Evolutionary conservation across 2,888 invertebrate species (phyloP).

Genomic region (Eupeodes latifasciatus): DNA sequence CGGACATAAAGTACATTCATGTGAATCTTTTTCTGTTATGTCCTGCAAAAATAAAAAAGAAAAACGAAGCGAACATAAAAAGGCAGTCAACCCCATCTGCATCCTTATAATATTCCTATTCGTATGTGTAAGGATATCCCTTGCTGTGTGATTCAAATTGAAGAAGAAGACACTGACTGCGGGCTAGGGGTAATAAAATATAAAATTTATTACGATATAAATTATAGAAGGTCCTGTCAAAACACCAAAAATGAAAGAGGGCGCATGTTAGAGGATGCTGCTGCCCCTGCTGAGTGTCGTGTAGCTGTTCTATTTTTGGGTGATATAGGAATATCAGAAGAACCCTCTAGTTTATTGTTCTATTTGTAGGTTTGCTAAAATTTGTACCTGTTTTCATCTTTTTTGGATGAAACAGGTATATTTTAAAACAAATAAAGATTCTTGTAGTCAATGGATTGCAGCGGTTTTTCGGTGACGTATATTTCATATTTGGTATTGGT

Average conservation of each 20-base stretch:
- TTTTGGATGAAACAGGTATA: conserved; percentile 46
- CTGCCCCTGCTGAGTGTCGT: conserved; percentile 65
- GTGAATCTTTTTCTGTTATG: conserved; percentile 23
- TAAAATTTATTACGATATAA: conserved; percentile 77
- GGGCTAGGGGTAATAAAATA: conserved; percentile 61
- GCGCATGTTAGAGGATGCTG: conserved; percentile 58
- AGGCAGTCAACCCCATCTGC: conserved; percentile 56
- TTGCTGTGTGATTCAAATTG: conserved; percentile 46
- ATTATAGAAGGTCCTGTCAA: conserved; percentile 77
- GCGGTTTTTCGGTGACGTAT: conserved; percentile 70
- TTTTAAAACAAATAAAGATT: conserved; percentile 52
- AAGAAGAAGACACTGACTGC: conserved; percentile 38
- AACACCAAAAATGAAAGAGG: conserved; percentile 71
- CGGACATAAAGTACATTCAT: not conserved
- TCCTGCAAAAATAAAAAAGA: conserved; percentile 28
- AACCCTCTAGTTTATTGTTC: conserved; percentile 41
- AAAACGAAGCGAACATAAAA: conserved; percentile 20
- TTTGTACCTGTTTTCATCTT: conserved; percentile 46
- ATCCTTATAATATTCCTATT: not conserved
- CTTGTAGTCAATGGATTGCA: conserved; percentile 56
- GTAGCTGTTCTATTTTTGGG: conserved; percentile 33
- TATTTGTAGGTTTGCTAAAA: conserved; percentile 66
- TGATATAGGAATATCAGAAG: not conserved
- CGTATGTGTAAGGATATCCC: conserved; percentile 6
- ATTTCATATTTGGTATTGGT: conserved; percentile 58